Evolutionary conservation across 2,888 invertebrate genomes (phyloP).

Genomic region (Pterostichus madidus): DNA sequence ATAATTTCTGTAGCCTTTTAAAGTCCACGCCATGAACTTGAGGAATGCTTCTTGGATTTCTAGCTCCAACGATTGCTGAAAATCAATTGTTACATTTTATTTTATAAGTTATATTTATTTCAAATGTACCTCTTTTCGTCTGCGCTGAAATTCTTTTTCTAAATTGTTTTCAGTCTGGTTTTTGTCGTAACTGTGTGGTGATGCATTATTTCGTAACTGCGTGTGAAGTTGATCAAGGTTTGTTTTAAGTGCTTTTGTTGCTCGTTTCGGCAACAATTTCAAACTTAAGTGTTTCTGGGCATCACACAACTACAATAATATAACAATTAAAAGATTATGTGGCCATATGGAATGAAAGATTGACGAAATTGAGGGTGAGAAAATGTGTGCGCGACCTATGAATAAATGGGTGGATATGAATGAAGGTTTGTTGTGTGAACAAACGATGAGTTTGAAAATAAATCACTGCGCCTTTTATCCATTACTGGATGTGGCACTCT

Average conservation of each 20-base stretch:
- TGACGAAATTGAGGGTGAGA: no score
- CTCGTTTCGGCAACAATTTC: slow-evolving; percentile 92
- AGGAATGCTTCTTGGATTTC: slow-evolving; percentile 98
- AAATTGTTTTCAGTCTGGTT: slow-evolving; percentile 79
- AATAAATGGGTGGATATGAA: no score
- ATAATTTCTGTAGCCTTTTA: slow-evolving; percentile 93
- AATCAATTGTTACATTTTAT: slow-evolving; percentile 67
- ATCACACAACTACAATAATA: slow-evolving; percentile 84
- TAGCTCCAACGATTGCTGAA: slow-evolving; percentile 90
- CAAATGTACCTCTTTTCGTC: slow-evolving; percentile 85
- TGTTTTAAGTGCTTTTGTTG: slow-evolving; percentile 88
- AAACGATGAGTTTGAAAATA: no score
- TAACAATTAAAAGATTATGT: not conserved
- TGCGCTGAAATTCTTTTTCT: slow-evolving; percentile 90
- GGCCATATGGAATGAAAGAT: no score
- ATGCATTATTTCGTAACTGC: slow-evolving; percentile 78
- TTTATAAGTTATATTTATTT: not conserved
- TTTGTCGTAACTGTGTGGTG: slow-evolving; percentile 71
- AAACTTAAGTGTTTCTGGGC: slow-evolving; percentile 89
- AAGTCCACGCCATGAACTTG: slow-evolving; percentile 94
- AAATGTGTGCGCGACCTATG: no score
- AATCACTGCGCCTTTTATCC: no score
- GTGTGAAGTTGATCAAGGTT: slow-evolving; percentile 88
- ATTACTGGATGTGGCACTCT: no score
- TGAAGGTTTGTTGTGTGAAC: no score